Percentiles rank a stretch among this genome's conserved stretches.
These are phyloP conservation scores for Siniperca scherzeri DNA, from an alignment of 2,797 vertebrate genomes.

Conservation along the genomic window DNA sequence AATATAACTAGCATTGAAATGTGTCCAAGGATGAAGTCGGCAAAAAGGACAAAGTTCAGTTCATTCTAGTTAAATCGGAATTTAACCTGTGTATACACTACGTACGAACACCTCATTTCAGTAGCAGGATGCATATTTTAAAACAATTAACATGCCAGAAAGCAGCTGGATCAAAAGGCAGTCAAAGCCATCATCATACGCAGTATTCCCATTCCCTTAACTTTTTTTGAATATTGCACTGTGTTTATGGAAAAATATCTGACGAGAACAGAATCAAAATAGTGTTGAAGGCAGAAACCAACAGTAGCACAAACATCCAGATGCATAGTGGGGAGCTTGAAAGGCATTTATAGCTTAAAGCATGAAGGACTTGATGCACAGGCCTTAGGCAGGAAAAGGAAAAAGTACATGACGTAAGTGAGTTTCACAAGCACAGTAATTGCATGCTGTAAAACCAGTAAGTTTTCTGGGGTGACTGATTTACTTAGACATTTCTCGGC, in stretches of 20 bases:
- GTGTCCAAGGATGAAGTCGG: not conserved
- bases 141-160: not conserved
- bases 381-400: constrained; percentile 40
- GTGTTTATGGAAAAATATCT: constrained; percentile 2
- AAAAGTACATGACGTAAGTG: constrained; percentile 42
- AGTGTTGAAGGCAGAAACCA: constrained; percentile 27
- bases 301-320: constrained; percentile 37
- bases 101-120: not conserved
- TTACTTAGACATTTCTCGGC: constrained; percentile 31
- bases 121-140: not conserved
- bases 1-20: not conserved
- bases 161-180: not conserved
- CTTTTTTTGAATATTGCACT: not conserved
- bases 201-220: not conserved
- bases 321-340: constrained; percentile 43
- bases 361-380: constrained; percentile 52
- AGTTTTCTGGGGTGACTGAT: constrained; percentile 25
- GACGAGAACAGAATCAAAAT: not conserved
- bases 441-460: constrained; percentile 50
- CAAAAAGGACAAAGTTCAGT: constrained; percentile 3
- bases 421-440: constrained; percentile 60
- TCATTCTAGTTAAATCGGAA: not conserved
- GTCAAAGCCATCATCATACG: not conserved
- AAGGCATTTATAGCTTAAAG: constrained; percentile 65
- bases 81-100: not conserved